Conservation (phyloP, 1,140 invertebrate species). For the Calephelis nemesis region DNA sequence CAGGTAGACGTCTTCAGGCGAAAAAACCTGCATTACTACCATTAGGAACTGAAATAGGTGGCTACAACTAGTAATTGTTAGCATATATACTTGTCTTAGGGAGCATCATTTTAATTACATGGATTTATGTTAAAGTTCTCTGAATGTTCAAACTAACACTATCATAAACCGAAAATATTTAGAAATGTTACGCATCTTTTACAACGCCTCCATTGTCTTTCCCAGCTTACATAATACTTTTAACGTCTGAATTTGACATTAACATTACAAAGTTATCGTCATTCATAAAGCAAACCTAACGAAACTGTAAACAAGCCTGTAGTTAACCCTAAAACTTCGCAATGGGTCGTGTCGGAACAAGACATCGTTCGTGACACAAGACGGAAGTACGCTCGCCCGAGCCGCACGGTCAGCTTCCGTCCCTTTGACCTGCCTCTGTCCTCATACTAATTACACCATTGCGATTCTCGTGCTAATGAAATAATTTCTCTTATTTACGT, state of each 20-base stretch:
- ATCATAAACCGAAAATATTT: too few relatives aligned
- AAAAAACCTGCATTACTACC: too few relatives aligned
- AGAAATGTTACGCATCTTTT: not conserved
- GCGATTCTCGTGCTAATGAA: constrained; percentile 20
- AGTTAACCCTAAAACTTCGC: constrained; percentile 38
- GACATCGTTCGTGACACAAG: constrained; percentile 46
- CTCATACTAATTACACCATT: constrained; percentile 57
- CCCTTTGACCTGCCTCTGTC: constrained; percentile 60
- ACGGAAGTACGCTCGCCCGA: constrained; percentile 57
- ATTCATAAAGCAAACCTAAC: constrained; percentile 20
- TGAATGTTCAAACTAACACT: too few relatives aligned
- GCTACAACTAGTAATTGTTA: too few relatives aligned
- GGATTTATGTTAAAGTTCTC: too few relatives aligned
- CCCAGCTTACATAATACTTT: not conserved
- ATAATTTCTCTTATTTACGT: constrained; percentile 31
- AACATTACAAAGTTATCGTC: constrained; percentile 22
- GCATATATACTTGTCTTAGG: too few relatives aligned
- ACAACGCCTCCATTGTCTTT: not conserved
- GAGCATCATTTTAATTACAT: too few relatives aligned
- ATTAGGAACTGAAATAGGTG: too few relatives aligned
- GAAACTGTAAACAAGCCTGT: constrained; percentile 23
- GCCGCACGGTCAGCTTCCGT: constrained; percentile 64
- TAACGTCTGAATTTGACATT: constrained; percentile 1
- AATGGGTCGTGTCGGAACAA: constrained; percentile 44
- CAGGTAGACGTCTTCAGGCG: too few relatives aligned